Percentiles rank a stretch among this genome's conserved stretches.
phyloP scores from a whole-genome alignment of 2,888 invertebrate genomes.

The Ochlodes sylvanus region DNA sequence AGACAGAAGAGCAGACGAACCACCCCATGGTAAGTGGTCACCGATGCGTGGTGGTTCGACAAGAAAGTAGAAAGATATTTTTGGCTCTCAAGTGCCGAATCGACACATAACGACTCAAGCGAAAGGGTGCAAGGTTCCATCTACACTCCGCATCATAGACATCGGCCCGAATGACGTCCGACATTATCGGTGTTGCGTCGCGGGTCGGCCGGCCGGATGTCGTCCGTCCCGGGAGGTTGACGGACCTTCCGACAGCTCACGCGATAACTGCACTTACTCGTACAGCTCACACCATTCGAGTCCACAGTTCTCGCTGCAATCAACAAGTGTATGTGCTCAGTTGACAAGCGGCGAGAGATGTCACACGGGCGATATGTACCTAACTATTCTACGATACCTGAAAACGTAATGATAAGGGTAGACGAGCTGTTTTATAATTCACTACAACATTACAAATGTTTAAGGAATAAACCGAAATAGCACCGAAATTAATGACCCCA shows the following conservation, averaged over 20 bases:
- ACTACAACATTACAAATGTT: no score
- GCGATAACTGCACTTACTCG: constrained; percentile 29
- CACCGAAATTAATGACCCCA: no score
- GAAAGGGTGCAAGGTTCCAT: constrained; percentile 4
- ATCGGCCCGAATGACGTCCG: constrained; percentile 20
- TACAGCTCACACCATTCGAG: background rate
- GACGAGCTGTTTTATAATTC: no score
- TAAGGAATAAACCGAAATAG: no score
- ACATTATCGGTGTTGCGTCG: constrained; percentile 23
- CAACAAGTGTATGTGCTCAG: background rate
- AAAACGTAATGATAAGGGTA: background rate
- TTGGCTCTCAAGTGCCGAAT: no score
- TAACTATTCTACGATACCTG: background rate
- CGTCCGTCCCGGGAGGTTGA: constrained; percentile 28
- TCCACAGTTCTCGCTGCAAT: constrained; percentile 9
- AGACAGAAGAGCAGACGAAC: no score
- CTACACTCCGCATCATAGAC: constrained; percentile 16
- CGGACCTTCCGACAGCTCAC: constrained; percentile 30
- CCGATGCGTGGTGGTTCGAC: no score
- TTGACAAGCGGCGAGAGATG: background rate
- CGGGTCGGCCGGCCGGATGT: constrained; percentile 24
- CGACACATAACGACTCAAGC: no score
- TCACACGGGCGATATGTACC: background rate
- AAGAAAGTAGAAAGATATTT: no score
- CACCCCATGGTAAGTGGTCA: no score